phyloP scores from a whole-genome alignment of 2,888 invertebrate species.

The Polyommatus icarus region DNA sequence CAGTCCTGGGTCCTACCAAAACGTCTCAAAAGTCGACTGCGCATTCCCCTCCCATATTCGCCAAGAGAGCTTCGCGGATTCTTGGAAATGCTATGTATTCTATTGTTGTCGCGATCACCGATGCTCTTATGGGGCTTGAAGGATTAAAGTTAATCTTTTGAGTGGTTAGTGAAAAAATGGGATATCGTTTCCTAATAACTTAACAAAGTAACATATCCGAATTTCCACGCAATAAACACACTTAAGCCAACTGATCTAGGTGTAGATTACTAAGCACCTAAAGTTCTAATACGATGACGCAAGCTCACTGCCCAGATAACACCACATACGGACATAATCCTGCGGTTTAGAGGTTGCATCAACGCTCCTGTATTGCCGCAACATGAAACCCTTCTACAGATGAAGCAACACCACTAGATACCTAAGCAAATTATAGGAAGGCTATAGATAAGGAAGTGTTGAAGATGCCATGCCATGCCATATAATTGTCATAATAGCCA shows the following conservation, averaged over 20 bases:
- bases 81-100: too few relatives aligned
- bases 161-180: not conserved
- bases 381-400: not conserved
- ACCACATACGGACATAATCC: slow-evolving; percentile 15
- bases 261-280: not conserved
- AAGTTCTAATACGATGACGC: not conserved
- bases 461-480: too few relatives aligned
- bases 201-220: not conserved
- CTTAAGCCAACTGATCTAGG: not conserved
- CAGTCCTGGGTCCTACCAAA: too few relatives aligned
- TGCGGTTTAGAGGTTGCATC: slow-evolving; percentile 19
- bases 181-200: not conserved
- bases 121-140: too few relatives aligned
- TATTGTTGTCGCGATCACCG: too few relatives aligned
- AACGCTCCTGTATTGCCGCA: not conserved
- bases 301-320: slow-evolving; percentile 6
- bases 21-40: too few relatives aligned
- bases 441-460: not conserved
- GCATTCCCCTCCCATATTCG: too few relatives aligned
- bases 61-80: too few relatives aligned
- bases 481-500: too few relatives aligned
- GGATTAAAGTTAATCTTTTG: not conserved
- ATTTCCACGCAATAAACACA: not conserved
- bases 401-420: not conserved
- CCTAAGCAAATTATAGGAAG: not conserved